phyloP scores from a whole-genome alignment of 2,888 invertebrate genomes.

The Trypoxylon attenuatum region DNA sequence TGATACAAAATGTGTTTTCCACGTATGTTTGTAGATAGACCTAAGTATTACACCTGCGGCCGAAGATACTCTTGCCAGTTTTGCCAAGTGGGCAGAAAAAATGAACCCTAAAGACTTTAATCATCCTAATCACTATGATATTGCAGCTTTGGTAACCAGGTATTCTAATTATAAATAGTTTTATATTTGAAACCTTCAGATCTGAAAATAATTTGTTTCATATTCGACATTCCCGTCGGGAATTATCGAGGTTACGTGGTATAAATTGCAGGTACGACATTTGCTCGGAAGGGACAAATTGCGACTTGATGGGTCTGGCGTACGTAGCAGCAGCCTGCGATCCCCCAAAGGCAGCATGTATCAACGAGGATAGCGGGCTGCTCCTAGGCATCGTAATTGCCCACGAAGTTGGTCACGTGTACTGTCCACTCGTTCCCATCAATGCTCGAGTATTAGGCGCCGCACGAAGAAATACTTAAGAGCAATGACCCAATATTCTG shows the following conservation, averaged over 20 bases:
- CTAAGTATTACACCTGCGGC: slow-evolving; percentile 76
- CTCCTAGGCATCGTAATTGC: slow-evolving; percentile 92
- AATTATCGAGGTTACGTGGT: too few species aligned
- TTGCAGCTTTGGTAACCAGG: slow-evolving; percentile 88
- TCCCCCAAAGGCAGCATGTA: slow-evolving; percentile 88
- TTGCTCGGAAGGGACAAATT: slow-evolving; percentile 61
- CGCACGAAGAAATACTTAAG: neutral
- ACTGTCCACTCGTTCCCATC: slow-evolving; percentile 69
- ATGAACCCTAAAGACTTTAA: slow-evolving; percentile 84
- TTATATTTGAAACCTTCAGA: too few species aligned
- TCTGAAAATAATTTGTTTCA: too few species aligned
- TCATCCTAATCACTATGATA: slow-evolving; percentile 91
- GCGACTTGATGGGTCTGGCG: slow-evolving; percentile 89
- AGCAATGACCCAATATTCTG: neutral
- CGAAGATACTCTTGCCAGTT: slow-evolving; percentile 78
- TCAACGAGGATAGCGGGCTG: slow-evolving; percentile 94
- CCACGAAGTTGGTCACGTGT: slow-evolving; percentile 95
- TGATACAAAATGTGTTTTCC: too few species aligned
- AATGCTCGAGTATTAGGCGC: neutral
- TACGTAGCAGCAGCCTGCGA: slow-evolving; percentile 94
- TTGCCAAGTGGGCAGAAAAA: slow-evolving; percentile 80
- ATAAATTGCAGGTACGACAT: slow-evolving; percentile 57
- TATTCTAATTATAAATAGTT: slow-evolving; percentile 76
- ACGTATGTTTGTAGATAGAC: slow-evolving; percentile 69
- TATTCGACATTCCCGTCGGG: too few species aligned